Evolutionary conservation across 2,113 vertebrate species (phyloP), one percentile per base, ranked within the genome.

Genomic region (Antigone vipio): DNA sequence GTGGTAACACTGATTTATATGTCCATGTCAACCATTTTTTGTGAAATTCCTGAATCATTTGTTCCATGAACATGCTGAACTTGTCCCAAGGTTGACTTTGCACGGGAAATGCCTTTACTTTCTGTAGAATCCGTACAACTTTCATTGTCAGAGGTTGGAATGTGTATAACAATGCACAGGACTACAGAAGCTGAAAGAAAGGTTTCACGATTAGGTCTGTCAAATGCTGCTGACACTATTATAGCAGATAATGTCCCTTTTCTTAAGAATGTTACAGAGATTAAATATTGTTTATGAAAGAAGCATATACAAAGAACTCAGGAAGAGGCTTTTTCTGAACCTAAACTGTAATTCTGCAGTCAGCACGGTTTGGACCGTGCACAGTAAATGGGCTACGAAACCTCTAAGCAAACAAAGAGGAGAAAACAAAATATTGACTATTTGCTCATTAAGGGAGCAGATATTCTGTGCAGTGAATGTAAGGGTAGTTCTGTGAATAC

Each of bases 401-500:
- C 15, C n/a, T 72, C 68, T 59, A 72, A 94, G n/a, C 52, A 89
- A 91, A 67, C 30, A 81, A 88, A 68, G 35, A 88, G 12, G 12
- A 71, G 32, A 81, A 94, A 96, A 76, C 50, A 92, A 92, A 89
- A 84, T 85, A 83, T 74, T 62, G 68, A 87, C 84, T 94, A 23
- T 86, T 80, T 86, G 16, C 55, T 91, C 68, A 89, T 81, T 89
- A 91, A 87, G 22, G 12, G 26, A 77, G 55, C 19, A 81, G 42
- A 77, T 92, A 64, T 64, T 91, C 73, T 62, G 27, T 84, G 55
- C 63, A 77, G 29, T 59, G 42, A 93, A 74, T 74, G 29, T 23
- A 94, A 26, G 40, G 21, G 16, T 8, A 84, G 29, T 92, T 92
- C 30, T 66, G 15, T 73, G 55, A 83, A 91, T 80, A 92, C 40